Evolutionary conservation across 2,888 invertebrate species (phyloP).

Genomic region (Drosophila hamatofila): DNA sequence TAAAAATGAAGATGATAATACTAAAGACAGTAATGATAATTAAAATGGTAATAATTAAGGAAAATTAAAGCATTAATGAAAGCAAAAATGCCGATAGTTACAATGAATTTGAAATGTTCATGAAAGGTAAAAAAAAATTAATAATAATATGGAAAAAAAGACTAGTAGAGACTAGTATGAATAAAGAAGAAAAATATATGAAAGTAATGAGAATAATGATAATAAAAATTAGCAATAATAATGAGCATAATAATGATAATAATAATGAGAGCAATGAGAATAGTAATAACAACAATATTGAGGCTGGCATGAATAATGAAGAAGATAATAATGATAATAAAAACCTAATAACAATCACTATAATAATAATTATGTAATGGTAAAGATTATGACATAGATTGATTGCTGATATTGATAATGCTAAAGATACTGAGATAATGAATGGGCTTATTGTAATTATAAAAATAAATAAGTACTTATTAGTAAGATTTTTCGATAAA

Average conservation of each 20-base stretch:
- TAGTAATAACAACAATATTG: background rate
- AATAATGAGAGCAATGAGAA: background rate
- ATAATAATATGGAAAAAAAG: too few relatives aligned
- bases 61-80: background rate
- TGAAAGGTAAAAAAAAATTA: too few relatives aligned
- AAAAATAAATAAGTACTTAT: too few relatives aligned
- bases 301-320: background rate
- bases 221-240: background rate
- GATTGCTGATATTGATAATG: background rate
- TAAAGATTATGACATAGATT: background rate
- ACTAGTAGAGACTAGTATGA: too few relatives aligned
- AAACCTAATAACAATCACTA: background rate
- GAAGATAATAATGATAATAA: background rate
- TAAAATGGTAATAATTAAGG: background rate
- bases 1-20: background rate
- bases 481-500: too few relatives aligned
- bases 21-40: background rate
- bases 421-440: background rate
- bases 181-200: too few relatives aligned
- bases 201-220: too few relatives aligned
- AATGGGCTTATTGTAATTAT: background rate
- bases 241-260: background rate
- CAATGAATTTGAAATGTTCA: too few relatives aligned
- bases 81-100: background rate
- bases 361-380: too few relatives aligned